A percentile compares a stretch with the other conserved stretches of the same genome.
Evolutionary conservation across 2,797 vertebrate genomes (phyloP).

Genomic region (Mallotus villosus): DNA sequence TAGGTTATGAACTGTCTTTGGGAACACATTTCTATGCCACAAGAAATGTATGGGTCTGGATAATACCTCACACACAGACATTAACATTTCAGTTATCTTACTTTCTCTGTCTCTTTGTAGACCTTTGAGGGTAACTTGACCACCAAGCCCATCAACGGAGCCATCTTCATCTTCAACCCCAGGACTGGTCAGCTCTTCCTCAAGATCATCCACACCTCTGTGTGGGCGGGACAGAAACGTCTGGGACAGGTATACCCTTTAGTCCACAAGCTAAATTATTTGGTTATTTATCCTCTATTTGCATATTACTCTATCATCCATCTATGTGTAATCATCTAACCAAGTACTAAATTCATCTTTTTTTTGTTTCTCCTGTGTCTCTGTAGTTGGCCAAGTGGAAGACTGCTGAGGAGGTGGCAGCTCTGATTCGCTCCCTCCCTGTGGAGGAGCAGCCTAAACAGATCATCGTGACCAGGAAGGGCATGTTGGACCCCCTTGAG

Average conservation of each 20-base stretch:
- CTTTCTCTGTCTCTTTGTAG: constrained; percentile 60
- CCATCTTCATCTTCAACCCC: constrained; percentile 99
- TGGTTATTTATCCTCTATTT: too few relatives aligned
- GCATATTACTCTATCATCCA: background rate
- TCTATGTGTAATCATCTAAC: background rate
- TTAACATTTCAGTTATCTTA: background rate
- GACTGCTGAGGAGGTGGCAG: constrained; percentile 98
- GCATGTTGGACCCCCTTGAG: constrained; percentile 98
- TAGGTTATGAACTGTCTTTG: too few relatives aligned
- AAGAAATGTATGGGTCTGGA: too few relatives aligned
- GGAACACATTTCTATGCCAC: too few relatives aligned
- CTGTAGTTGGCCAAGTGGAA: constrained; percentile 98
- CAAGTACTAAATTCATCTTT: background rate
- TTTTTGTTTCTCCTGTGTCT: background rate
- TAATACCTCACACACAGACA: background rate
- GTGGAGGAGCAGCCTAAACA: constrained; percentile 99
- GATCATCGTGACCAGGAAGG: constrained; percentile 98
- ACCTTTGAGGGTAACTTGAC: constrained; percentile 99
- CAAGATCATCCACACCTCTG: constrained; percentile 99
- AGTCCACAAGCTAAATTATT: background rate
- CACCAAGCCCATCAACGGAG: constrained; percentile 98
- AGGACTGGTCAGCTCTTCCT: constrained; percentile 98
- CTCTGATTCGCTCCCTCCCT: constrained; percentile 96
- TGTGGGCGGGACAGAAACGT: constrained; percentile 99
- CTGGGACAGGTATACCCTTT: constrained; percentile 85